Conservation (phyloP, 2,888 invertebrate species). For the Noctua janthina region DNA sequence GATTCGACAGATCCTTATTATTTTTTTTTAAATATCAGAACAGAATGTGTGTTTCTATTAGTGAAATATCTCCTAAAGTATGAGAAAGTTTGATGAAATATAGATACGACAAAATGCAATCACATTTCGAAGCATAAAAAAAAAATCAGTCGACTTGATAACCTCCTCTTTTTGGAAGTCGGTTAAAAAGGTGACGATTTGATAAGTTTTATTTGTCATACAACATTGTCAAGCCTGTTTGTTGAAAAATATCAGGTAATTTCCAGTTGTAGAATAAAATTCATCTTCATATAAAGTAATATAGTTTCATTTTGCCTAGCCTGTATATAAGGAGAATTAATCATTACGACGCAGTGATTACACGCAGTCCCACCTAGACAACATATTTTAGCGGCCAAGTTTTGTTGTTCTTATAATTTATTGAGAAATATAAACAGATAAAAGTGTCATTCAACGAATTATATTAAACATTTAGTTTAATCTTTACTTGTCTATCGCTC, state of each 20-base stretch:
- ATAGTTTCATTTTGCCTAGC: background rate
- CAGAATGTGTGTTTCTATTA: background rate
- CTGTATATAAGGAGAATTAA: slow-evolving; percentile 27
- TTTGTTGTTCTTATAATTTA: slow-evolving; percentile 3
- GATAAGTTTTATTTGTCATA: background rate
- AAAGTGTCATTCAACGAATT: slow-evolving; percentile 5
- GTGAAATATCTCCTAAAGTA: background rate
- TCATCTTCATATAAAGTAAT: background rate
- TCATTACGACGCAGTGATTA: slow-evolving; percentile 24
- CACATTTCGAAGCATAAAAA: background rate
- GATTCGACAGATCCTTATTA: background rate
- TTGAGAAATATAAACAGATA: background rate
- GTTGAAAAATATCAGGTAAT: background rate
- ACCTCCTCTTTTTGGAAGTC: too few species aligned
- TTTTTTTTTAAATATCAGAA: background rate
- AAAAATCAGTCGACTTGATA: background rate
- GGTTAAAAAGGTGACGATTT: background rate
- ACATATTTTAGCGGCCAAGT: background rate
- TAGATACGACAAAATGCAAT: background rate
- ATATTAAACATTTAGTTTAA: background rate
- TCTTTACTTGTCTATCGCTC: background rate
- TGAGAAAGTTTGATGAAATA: background rate
- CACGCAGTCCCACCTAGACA: background rate
- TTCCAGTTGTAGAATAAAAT: background rate
- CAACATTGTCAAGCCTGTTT: background rate